Percentiles rank a stretch among this genome's conserved stretches.
Evolutionary conservation across 2,113 vertebrate genomes (phyloP).

Genomic region (Misgurnus mizolepis): DNA sequence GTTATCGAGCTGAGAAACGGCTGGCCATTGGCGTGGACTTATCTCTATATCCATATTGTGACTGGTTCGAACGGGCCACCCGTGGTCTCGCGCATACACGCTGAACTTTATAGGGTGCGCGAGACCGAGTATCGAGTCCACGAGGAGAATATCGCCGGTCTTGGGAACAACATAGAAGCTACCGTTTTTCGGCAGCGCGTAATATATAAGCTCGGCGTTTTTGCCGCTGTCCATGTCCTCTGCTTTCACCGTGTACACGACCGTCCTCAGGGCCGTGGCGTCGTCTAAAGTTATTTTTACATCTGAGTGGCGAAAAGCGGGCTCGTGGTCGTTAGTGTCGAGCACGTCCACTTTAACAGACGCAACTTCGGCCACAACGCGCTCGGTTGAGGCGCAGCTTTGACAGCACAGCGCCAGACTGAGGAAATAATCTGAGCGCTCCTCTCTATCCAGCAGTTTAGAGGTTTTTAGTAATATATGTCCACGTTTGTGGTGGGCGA

Average conservation of each 20-base stretch:
- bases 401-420: conserved; percentile 77
- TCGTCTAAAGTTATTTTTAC: conserved; percentile 79
- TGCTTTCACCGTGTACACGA: conserved; percentile 77
- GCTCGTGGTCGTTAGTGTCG: conserved; percentile 87
- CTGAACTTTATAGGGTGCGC: conserved; percentile 74
- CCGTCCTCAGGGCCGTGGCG: conserved; percentile 78
- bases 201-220: conserved; percentile 85
- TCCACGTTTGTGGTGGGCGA: conserved; percentile 79
- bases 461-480: conserved; percentile 79
- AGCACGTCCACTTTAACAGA: conserved; percentile 80
- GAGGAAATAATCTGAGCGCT: conserved; percentile 74
- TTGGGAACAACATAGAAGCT: conserved; percentile 87
- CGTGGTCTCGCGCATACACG: conserved; percentile 83
- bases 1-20: conserved; percentile 24
- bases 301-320: conserved; percentile 68
- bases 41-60: conserved; percentile 75
- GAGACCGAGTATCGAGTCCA: conserved; percentile 83
- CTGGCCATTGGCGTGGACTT: conserved; percentile 72
- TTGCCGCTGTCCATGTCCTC: conserved; percentile 80
- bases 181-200: conserved; percentile 76
- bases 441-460: conserved; percentile 80
- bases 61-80: conserved; percentile 80
- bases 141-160: conserved; percentile 82
- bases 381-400: conserved; percentile 59
- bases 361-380: conserved; percentile 70